phyloP scores from a whole-genome alignment of 2,888 invertebrate species.

The Idaea straminata region DNA sequence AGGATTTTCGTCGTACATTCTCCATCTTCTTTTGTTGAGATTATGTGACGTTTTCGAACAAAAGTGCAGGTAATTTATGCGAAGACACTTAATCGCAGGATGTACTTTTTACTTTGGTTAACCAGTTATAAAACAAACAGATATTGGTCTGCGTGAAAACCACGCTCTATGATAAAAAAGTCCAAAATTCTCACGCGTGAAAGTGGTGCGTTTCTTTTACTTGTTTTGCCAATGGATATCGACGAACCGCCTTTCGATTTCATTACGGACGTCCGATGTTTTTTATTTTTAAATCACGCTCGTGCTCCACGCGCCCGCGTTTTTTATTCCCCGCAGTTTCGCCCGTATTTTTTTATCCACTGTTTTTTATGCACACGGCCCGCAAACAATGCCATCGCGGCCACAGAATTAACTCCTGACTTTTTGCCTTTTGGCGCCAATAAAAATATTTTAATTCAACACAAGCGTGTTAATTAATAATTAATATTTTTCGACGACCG shows the following conservation, averaged over 20 bases:
- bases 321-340: constrained; percentile 66
- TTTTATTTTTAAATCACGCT: constrained; percentile 79
- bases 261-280: constrained; percentile 77
- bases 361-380: constrained; percentile 72
- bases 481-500: constrained; percentile 76
- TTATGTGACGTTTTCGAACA: too few relatives aligned
- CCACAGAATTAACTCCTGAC: constrained; percentile 76
- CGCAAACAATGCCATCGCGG: constrained; percentile 77
- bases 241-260: constrained; percentile 80
- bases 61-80: too few relatives aligned
- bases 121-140: constrained; percentile 42
- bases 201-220: constrained; percentile 74
- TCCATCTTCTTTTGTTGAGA: too few relatives aligned
- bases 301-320: constrained; percentile 63
- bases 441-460: constrained; percentile 79
- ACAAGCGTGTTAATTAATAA: constrained; percentile 74
- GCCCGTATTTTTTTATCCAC: constrained; percentile 68
- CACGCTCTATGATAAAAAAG: constrained; percentile 60
- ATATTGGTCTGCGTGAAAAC: constrained; percentile 38
- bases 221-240: constrained; percentile 75
- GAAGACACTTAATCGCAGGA: too few relatives aligned
- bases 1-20: too few relatives aligned
- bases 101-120: constrained; percentile 26
- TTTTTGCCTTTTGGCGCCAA: constrained; percentile 75
- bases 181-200: constrained; percentile 76